Conservation (phyloP, 2,888 invertebrate species). For the Microplitis manilae region DNA sequence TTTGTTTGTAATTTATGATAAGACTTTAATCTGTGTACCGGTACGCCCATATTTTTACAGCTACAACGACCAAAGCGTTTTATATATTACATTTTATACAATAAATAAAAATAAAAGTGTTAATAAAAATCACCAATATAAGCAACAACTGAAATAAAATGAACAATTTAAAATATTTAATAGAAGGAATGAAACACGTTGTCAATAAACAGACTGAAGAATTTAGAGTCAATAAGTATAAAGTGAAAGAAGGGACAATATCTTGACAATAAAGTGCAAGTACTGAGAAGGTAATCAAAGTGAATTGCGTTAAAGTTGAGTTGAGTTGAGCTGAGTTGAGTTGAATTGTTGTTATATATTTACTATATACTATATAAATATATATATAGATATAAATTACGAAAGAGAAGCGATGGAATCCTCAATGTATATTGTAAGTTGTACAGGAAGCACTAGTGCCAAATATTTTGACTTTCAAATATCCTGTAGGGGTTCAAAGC, state of each 20-base stretch:
- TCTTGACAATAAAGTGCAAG: not conserved
- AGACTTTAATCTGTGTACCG: not conserved
- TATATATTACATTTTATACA: not conserved
- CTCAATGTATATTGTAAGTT: constrained; percentile 49
- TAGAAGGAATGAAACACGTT: not conserved
- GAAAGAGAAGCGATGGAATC: constrained; percentile 33
- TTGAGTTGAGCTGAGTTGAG: not conserved
- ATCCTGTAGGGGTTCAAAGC: constrained; percentile 45
- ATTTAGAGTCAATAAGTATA: not conserved
- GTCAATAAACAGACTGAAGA: too few relatives aligned
- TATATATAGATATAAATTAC: not conserved
- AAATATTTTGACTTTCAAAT: constrained; percentile 61
- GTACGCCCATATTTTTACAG: not conserved
- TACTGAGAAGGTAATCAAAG: not conserved
- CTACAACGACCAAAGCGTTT: not conserved
- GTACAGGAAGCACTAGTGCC: constrained; percentile 46
- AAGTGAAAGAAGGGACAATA: not conserved
- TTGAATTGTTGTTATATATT: not conserved
- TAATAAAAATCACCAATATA: too few relatives aligned
- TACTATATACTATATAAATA: not conserved
- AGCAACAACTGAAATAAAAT: too few relatives aligned
- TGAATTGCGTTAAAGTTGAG: not conserved
- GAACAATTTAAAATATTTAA: not conserved
- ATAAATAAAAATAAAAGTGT: not conserved
- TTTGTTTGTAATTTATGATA: constrained; percentile 1